Base-by-base conservation (phyloP, 64 coral and sea anemone species). In the Actinia tenebrosa region DNA sequence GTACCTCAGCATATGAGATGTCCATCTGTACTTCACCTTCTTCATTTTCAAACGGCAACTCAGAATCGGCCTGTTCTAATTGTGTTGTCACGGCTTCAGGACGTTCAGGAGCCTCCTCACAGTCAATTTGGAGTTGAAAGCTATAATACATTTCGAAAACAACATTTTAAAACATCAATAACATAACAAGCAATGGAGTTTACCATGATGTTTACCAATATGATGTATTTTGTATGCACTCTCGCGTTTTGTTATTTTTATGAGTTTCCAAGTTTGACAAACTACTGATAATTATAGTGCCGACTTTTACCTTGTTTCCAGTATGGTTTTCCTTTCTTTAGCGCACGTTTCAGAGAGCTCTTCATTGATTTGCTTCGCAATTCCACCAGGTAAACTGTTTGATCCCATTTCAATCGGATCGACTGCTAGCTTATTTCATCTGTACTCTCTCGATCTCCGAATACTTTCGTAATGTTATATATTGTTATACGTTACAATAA, bases 371-470 rank as follows among this genome's bases (percentile, higher is more conserved):
- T 55, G 53, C 53, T 55, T 55, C 53, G 11, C 53, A 55, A 55
- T 55, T 11, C 53, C 53, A 55, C 53, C 53, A 55, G 53, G 11
- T 55, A 55, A 6, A 55, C 53, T 55, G 19, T 20, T 64, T 64
- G 61, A 71, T 25, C 3, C 20, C 64, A 71, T 71, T 71, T 71
- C 64, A 71, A 71, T 71, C 64, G 64, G 64, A 71, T 71, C 64
- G n/a, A 71, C 64, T 71, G n/a, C 20, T 7, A 20, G 22, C 16
- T 71, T 71, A 20, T 71, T 20, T 8, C 64, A 19, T 71, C n/a
- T 71, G 64, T 71, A 71, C 64, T 71, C 64, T 71, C 64, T 71
- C 64, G 64, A 71, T 71, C 64, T 71, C 64, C 64, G 6, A 71
- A 71, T 71, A 71, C 64, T 71, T 20, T 71, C 64, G 53, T 55